Conservation (phyloP, 2,888 invertebrate genomes). For the Adineta ricciae region DNA sequence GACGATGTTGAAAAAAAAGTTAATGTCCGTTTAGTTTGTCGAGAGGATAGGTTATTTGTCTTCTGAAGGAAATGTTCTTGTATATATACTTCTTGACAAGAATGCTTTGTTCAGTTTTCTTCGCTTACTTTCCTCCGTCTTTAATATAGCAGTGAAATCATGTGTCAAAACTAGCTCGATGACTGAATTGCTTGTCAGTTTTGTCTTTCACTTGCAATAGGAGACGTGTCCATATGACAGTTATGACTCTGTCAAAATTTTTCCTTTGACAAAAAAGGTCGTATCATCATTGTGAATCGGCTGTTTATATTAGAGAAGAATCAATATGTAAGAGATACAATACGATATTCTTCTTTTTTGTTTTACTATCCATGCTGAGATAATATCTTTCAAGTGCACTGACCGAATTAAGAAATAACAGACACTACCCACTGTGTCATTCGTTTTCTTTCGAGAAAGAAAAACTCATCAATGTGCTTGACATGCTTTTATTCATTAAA, state of each 20-base stretch:
- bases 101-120: background rate
- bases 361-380: background rate
- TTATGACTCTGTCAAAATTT: background rate
- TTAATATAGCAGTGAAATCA: background rate
- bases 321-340: background rate
- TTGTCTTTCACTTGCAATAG: background rate
- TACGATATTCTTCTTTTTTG: background rate
- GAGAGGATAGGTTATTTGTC: background rate
- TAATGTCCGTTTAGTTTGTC: background rate
- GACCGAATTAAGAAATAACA: background rate
- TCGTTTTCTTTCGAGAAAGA: background rate
- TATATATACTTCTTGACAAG: background rate
- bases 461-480: background rate
- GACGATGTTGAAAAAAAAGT: background rate
- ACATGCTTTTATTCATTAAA: background rate
- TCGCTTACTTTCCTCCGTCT: background rate
- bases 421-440: background rate
- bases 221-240: background rate
- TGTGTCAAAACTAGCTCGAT: background rate
- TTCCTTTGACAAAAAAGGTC: background rate
- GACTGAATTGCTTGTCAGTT: background rate
- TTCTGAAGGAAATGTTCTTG: background rate
- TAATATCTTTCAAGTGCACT: constrained; percentile 4
- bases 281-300: background rate
- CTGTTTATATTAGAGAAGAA: background rate